Evolutionary conservation across 92 coral and sea anemone species (phyloP).

Genomic region (Ricordea florida): DNA sequence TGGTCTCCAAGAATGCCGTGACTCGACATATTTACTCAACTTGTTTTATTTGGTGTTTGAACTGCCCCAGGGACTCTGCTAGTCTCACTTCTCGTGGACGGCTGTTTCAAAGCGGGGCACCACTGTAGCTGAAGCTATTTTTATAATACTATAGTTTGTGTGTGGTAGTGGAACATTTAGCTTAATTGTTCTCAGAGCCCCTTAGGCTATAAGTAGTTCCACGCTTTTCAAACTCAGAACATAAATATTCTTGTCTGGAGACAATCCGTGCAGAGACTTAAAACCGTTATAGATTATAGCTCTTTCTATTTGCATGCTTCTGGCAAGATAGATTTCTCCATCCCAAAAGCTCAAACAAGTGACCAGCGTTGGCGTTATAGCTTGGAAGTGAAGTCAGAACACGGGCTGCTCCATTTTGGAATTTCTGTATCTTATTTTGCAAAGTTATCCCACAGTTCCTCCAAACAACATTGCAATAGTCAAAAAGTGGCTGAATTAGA

Average conservation of each 20-base stretch:
- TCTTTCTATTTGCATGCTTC: too few species aligned
- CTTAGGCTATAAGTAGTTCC: too few species aligned
- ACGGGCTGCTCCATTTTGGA: slow-evolving; percentile 47
- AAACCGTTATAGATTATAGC: slow-evolving; percentile 32
- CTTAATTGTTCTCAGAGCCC: too few species aligned
- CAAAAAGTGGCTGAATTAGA: slow-evolving; percentile 45
- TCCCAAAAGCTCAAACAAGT: slow-evolving; percentile 17
- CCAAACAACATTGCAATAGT: slow-evolving; percentile 31
- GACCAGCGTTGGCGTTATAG: slow-evolving; percentile 32
- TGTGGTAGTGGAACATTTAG: slow-evolving; percentile 15
- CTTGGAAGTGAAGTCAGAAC: slow-evolving; percentile 22
- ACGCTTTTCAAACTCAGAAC: slow-evolving; percentile 12
- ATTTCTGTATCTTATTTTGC: slow-evolving; percentile 2
- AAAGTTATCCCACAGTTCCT: slow-evolving; percentile 33
- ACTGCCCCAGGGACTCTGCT: slow-evolving; percentile 31
- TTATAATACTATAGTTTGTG: slow-evolving; percentile 45
- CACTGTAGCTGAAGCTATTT: slow-evolving; percentile 44
- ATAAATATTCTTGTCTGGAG: slow-evolving; percentile 9
- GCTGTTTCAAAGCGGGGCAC: slow-evolving; percentile 50
- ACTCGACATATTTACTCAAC: too few species aligned
- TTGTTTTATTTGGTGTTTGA: too few species aligned
- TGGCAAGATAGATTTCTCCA: slow-evolving; percentile 38
- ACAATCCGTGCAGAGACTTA: slow-evolving; percentile 28
- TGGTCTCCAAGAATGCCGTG: too few species aligned
- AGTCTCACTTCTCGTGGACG: slow-evolving; percentile 26